Conservation (phyloP, 64 coral and sea anemone species). For the Montipora capricornis region DNA sequence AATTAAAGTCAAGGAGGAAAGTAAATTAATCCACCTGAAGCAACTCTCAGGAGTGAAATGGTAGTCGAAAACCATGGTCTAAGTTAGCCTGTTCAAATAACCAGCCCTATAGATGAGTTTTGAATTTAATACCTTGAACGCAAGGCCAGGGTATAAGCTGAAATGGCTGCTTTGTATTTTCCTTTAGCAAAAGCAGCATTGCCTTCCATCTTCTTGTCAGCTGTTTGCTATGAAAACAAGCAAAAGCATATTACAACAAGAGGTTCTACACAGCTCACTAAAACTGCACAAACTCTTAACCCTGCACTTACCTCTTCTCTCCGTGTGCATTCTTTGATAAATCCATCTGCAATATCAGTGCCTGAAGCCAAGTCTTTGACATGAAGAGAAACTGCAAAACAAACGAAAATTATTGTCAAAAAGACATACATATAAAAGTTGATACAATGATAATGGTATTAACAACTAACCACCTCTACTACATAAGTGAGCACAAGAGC, state of each 20-base stretch:
- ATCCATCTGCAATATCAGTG: neutral
- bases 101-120: no score
- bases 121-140: constrained; percentile 70
- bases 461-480: no score
- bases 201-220: constrained; percentile 68
- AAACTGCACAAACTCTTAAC: neutral
- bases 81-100: no score
- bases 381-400: constrained; percentile 2
- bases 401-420: neutral
- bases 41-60: no score
- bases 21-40: no score
- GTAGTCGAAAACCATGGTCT: no score
- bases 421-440: no score
- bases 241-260: neutral
- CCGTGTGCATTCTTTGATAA: neutral
- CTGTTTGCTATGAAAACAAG: constrained; percentile 44
- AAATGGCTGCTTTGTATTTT: constrained; percentile 88
- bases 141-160: constrained; percentile 76
- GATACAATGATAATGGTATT: no score
- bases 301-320: neutral
- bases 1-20: no score
- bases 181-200: constrained; percentile 70
- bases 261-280: no score
- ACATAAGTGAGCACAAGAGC: no score
- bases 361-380: constrained; percentile 27